Percentiles rank a stretch among this genome's conserved stretches.
phyloP scores from a whole-genome alignment of 1,140 invertebrate species.

The Condylostylus longicornis region DNA sequence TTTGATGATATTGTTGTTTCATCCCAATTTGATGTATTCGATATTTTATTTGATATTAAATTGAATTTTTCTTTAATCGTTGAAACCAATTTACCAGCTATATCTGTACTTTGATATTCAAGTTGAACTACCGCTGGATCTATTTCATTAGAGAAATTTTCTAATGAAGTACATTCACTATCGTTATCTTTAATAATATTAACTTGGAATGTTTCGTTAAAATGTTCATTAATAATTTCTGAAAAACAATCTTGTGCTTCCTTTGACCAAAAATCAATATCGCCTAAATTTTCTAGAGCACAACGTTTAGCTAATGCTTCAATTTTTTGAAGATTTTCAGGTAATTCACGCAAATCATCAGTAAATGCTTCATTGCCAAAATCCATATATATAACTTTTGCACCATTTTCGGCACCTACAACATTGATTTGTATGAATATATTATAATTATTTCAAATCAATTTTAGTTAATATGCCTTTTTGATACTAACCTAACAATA shows the following conservation, averaged over 20 bases:
- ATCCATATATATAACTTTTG: conserved; percentile 57
- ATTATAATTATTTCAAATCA: too few species aligned
- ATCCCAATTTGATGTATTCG: too few species aligned
- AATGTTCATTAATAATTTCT: conserved; percentile 33
- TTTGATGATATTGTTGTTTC: too few species aligned
- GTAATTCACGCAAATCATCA: conserved; percentile 42
- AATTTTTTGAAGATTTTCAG: conserved; percentile 41
- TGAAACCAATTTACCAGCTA: conserved; percentile 20
- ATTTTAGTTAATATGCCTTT: too few species aligned
- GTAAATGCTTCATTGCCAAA: conserved; percentile 53
- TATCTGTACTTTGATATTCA: conserved; percentile 26
- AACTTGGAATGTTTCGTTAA: conserved; percentile 29
- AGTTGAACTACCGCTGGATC: conserved; percentile 16
- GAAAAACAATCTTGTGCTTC: conserved; percentile 42
- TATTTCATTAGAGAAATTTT: too few species aligned
- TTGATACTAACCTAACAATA: conserved; percentile 14
- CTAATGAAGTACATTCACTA: too few species aligned
- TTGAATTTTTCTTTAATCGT: too few species aligned
- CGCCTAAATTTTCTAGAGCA: conserved; percentile 41
- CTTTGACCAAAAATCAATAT: conserved; percentile 41
- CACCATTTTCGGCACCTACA: conserved; percentile 23
- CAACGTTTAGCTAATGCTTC: conserved; percentile 45
- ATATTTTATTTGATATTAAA: too few species aligned
- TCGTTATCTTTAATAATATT: conserved; percentile 21
- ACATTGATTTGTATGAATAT: conserved; percentile 20